phyloP scores from a whole-genome alignment of 2,797 vertebrate species.

The Pangasius macronema region DNA sequence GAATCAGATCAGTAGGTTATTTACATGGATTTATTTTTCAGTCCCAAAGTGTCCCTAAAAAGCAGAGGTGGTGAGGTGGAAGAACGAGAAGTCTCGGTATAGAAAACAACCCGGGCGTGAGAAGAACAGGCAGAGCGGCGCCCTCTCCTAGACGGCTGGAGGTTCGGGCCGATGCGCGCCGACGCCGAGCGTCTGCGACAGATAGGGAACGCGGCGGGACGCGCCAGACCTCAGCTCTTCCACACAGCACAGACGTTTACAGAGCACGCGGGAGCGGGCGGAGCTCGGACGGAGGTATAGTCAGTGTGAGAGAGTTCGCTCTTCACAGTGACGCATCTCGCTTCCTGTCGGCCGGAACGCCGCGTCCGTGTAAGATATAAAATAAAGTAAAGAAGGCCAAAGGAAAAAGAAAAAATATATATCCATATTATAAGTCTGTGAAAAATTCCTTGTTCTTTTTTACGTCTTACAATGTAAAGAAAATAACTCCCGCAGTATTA shows the following conservation, averaged over 20 bases:
- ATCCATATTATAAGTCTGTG: slow-evolving; percentile 82
- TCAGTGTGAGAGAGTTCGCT: slow-evolving; percentile 47
- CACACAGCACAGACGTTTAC: neutral
- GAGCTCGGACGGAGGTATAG: slow-evolving; percentile 46
- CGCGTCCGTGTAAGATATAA: slow-evolving; percentile 61
- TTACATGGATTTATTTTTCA: slow-evolving; percentile 72
- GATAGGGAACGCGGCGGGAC: neutral
- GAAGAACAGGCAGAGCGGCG: slow-evolving; percentile 34
- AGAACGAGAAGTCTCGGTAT: slow-evolving; percentile 66
- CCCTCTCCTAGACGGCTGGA: slow-evolving; percentile 28
- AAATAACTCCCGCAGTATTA: slow-evolving; percentile 92
- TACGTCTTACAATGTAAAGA: slow-evolving; percentile 87
- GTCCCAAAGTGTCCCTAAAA: slow-evolving; percentile 70
- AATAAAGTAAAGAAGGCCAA: slow-evolving; percentile 72
- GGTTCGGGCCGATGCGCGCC: neutral
- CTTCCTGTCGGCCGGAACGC: slow-evolving; percentile 71
- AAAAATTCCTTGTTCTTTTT: slow-evolving; percentile 73
- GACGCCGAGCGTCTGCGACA: neutral
- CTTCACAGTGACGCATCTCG: slow-evolving; percentile 51
- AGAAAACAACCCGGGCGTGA: slow-evolving; percentile 65
- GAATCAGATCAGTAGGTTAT: slow-evolving; percentile 76
- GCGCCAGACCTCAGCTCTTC: slow-evolving; percentile 14
- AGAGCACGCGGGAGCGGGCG: neutral
- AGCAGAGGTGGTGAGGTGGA: slow-evolving; percentile 63
- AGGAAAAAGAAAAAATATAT: slow-evolving; percentile 77